phyloP scores from a whole-genome alignment of 2,797 vertebrate genomes.

The Myotis planiceps region DNA sequence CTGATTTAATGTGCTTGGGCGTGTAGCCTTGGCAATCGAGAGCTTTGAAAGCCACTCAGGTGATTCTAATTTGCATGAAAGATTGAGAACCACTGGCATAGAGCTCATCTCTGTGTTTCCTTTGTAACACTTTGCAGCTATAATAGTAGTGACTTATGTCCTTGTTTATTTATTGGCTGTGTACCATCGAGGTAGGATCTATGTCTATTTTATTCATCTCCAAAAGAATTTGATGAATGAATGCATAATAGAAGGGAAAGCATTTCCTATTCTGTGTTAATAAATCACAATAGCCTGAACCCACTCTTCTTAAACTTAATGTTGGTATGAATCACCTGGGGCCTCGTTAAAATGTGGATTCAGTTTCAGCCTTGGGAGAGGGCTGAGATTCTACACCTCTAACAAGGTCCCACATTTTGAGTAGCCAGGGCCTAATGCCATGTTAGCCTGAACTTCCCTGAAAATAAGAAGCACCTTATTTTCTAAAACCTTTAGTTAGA shows the following conservation, averaged over 20 bases:
- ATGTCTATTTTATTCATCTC: not conserved
- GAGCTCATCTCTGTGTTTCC: not conserved
- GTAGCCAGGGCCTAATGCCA: not conserved
- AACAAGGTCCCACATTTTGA: not conserved
- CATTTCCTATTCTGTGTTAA: not conserved
- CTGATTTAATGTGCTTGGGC: not conserved
- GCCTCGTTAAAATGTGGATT: not conserved
- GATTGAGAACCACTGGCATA: not conserved
- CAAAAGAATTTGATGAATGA: not conserved
- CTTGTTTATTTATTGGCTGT: not conserved
- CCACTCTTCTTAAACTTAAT: not conserved
- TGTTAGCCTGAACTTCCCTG: not conserved
- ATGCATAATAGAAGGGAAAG: not conserved
- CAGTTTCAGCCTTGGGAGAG: not conserved
- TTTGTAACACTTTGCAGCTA: not conserved
- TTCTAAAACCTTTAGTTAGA: not conserved
- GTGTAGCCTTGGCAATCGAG: not conserved
- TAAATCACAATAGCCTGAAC: not conserved
- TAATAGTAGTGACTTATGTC: not conserved
- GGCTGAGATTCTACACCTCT: not conserved
- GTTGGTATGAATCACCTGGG: not conserved
- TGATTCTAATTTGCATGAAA: not conserved
- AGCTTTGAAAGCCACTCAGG: not conserved
- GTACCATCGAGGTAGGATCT: not conserved
- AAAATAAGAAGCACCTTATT: not conserved